Evolutionary conservation across 2,113 vertebrate genomes (phyloP), one percentile per base, ranked within the genome.

Genomic region (Orycteropus afer): DNA sequence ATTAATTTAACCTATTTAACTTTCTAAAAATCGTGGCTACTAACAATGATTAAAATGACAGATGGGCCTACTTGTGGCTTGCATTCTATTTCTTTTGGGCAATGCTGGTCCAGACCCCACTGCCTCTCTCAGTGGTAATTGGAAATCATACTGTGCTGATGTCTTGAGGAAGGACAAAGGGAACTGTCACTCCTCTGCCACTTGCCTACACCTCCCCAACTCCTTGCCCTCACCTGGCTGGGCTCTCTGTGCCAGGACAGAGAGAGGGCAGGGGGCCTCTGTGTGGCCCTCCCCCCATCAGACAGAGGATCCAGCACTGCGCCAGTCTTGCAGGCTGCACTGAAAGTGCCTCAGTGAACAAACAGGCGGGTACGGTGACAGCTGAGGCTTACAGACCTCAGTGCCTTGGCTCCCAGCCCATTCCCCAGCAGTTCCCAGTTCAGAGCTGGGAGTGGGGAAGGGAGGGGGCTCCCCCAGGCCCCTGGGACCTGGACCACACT

Each of bases 341-440:
- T 42, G 12, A 93, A 84, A 49, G 94, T 86, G 77, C 73, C 91
- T 42, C 37, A 47, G 81, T 74, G 95, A 91, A 97, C 69, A 96
- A 96, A 96, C 78, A 97, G 94, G 86, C 17, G 32, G 92, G 77
- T 82, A 37, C 49, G 74, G 90, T 73, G 93, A 96, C 96, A 97
- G 95, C 96, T 85, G 85, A 47, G 76, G 95, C 95, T 97, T 96
- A 96, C 18, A 49, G 90, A 92, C 93, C 91, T 59, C 92, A 67
- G 65, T 3, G 0, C 45, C 34, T 86, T 96, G 95, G 92, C 83
- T 69, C 27, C 63, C 0, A 0, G 92, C 93, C 94, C 5, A 40
- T 59, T 71, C 51, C 78, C 67, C 90, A 94, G n/a, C 65, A 71
- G 82, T n/a, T 67, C 74, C 90, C 67, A 53, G 85, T 37, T 53